Conservation (phyloP, 2,888 invertebrate species). For the Agriopis aurantiaria region DNA sequence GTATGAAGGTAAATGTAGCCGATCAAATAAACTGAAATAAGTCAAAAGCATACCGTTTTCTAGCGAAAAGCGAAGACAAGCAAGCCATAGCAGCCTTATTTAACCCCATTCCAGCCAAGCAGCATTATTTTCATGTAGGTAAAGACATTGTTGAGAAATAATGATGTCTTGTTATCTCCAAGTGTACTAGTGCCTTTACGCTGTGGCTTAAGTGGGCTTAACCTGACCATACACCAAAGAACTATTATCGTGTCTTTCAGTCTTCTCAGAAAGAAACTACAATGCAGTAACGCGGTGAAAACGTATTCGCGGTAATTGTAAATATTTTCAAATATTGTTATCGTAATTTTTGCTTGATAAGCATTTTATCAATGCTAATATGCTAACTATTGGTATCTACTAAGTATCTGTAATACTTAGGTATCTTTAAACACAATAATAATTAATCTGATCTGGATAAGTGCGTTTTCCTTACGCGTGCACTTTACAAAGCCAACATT, state of each 20-base stretch:
- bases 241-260: no score
- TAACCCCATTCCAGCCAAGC: no score
- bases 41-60: not conserved
- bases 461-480: constrained; percentile 1
- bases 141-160: not conserved
- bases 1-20: not conserved
- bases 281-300: no score
- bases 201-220: not conserved
- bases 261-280: no score
- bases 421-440: not conserved
- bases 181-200: not conserved
- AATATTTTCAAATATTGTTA: not conserved
- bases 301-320: no score
- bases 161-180: not conserved
- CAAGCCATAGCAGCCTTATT: no score
- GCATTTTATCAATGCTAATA: not conserved
- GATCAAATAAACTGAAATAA: not conserved
- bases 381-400: not conserved
- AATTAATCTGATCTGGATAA: not conserved
- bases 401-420: no score
- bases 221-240: no score
- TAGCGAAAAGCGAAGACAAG: not conserved
- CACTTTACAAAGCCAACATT: not conserved
- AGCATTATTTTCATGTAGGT: not conserved
- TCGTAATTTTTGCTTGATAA: constrained; percentile 1